These are phyloP conservation scores for Spisula solida DNA, from an alignment of 2,888 invertebrate species.

Conservation along the genomic window DNA sequence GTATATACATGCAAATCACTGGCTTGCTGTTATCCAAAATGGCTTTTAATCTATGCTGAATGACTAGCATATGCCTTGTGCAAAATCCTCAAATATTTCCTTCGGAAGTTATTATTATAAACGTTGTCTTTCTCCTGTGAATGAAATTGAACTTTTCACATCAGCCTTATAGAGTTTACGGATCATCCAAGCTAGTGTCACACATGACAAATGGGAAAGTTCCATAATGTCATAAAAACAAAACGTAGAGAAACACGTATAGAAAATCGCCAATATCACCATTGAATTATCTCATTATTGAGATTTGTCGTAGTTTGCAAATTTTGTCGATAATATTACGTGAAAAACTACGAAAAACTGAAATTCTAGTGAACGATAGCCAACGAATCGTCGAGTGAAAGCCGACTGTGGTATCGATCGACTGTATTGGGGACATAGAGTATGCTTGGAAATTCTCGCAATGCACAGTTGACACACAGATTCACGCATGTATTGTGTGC, in stretches of 20 bases:
- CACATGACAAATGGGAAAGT: not conserved
- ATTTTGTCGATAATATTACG: not conserved
- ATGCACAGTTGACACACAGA: conserved; percentile 5
- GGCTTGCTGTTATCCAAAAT: not conserved
- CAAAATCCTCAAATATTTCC: not conserved
- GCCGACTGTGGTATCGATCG: conserved; percentile 24
- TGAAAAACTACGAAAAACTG: not conserved
- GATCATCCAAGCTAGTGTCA: not conserved
- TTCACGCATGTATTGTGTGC: not conserved
- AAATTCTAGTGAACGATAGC: conserved; percentile 17
- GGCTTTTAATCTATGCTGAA: not conserved
- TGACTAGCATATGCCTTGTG: not conserved
- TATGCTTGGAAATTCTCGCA: conserved; percentile 30
- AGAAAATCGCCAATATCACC: not conserved
- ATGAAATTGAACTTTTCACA: not conserved
- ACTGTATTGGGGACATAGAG: conserved; percentile 34
- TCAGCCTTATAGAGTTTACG: not conserved
- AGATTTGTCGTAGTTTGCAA: not conserved
- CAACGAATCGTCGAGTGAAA: not conserved
- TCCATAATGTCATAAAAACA: not conserved
- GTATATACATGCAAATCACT: not conserved
- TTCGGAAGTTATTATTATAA: too few relatives aligned
- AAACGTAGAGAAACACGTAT: not conserved
- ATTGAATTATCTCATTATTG: not conserved
- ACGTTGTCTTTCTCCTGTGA: not conserved